phyloP scores from a whole-genome alignment of 2,797 vertebrate genomes.

The Betta splendens region DNA sequence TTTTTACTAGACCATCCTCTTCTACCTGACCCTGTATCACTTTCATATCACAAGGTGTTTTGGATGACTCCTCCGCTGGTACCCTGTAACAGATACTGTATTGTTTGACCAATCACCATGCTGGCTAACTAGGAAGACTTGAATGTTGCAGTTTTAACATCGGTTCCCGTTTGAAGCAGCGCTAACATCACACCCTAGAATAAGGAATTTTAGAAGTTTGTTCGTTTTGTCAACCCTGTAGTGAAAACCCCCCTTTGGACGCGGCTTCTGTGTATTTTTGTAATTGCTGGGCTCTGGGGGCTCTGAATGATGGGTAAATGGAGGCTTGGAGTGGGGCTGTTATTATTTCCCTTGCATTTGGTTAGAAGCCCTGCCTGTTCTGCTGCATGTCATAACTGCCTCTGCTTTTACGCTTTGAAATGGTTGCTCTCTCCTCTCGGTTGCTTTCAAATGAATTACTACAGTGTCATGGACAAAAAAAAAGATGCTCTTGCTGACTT shows the following conservation, averaged over 20 bases:
- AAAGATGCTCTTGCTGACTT: conserved; percentile 78
- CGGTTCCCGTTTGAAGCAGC: conserved; percentile 34
- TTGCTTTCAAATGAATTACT: conserved; percentile 72
- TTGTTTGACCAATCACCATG: conserved; percentile 69
- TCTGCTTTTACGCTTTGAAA: conserved; percentile 74
- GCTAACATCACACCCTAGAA: conserved; percentile 43
- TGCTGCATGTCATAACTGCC: conserved; percentile 78
- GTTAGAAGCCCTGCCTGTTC: conserved; percentile 62
- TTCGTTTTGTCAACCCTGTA: conserved; percentile 37
- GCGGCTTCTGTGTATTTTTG: conserved; percentile 59
- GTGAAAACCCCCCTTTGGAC: conserved; percentile 36
- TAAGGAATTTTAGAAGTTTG: conserved; percentile 45
- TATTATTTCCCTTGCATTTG: conserved; percentile 50
- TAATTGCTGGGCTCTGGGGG: conserved; percentile 36
- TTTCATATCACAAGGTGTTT: conserved; percentile 63
- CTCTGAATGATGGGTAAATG: conserved; percentile 28
- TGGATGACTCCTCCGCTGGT: conserved; percentile 33
- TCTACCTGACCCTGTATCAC: conserved; percentile 38
- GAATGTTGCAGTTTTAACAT: conserved; percentile 66
- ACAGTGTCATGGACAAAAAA: conserved; percentile 65
- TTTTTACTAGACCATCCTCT: conserved; percentile 37
- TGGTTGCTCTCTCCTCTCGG: conserved; percentile 59
- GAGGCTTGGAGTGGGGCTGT: conserved; percentile 26
- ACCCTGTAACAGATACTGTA: conserved; percentile 32
- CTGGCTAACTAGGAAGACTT: conserved; percentile 71